These are phyloP conservation scores for Melopsittacus undulatus DNA, from an alignment of 2,797 vertebrate genomes.

Conservation along the genomic window DNA sequence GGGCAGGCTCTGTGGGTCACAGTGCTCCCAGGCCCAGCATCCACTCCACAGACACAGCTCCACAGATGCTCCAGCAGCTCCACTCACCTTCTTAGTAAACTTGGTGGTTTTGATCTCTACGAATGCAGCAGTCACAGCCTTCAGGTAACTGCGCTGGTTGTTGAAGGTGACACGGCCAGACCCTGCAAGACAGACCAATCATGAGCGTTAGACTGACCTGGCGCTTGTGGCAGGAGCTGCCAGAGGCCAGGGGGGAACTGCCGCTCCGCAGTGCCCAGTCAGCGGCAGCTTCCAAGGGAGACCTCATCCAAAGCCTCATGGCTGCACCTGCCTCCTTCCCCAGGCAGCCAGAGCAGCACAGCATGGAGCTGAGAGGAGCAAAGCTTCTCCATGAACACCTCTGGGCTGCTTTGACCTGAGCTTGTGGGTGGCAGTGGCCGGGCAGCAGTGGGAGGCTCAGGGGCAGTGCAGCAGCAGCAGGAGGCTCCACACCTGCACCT, in stretches of 20 bases:
- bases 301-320: accelerated
- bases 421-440: accelerated
- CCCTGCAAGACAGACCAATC: conserved; percentile 74
- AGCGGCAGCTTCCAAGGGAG: not conserved
- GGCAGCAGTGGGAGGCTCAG: not conserved
- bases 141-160: conserved; percentile 97
- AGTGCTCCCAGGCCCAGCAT: no score
- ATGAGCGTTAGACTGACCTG: accelerated
- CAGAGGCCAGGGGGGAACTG: accelerated
- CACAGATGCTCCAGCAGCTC: not conserved
- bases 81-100: conserved; percentile 95
- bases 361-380: not conserved
- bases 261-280: accelerated
- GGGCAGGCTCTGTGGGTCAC: accelerated
- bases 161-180: conserved; percentile 99
- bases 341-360: not conserved
- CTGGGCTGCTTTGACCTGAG: not conserved
- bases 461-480: not conserved
- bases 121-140: conserved; percentile 95
- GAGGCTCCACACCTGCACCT: not conserved
- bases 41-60: accelerated
- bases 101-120: conserved; percentile 99
- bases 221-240: accelerated
- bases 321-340: not conserved
- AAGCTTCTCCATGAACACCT: not conserved